Evolutionary conservation across 2,113 vertebrate species (phyloP), one percentile per base, ranked within the genome.

Genomic region (Oplegnathus fasciatus): DNA sequence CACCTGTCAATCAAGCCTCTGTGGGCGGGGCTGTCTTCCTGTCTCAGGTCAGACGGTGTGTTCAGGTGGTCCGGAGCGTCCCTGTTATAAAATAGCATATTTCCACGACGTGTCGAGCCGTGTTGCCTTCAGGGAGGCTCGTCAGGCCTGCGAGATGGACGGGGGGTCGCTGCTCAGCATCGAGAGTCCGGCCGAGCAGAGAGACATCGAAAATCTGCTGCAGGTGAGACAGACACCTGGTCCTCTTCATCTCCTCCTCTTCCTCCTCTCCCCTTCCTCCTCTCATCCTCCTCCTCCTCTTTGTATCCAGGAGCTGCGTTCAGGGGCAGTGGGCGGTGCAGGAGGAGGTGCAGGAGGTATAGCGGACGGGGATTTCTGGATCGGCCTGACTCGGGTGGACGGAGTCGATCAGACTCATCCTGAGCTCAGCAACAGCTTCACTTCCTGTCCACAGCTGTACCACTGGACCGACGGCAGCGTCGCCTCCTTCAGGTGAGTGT

Each of bases 301-400:
- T 42, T 17, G 34, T 18, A 42, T 67, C 8, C 81, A 93, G 92
- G 86, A 88, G 61, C 75, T 93, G 55, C 62, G 82, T 18, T 88
- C 86, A 26, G 90, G 92, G 2, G 91, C 89, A 0, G 90, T 90
- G 66, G 91, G 86, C 0, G 77, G 88, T 0, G 64, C 74, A 0
- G 70, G 55, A n/a, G 78, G 50, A 24, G 75, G 62, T 0, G 58
- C 52, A 24, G 78, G 71, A 0, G 86, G 97, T 0, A 95, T 98
- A 81, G 96, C 96, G 0, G 98, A 99, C 17, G 98, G 98, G 0
- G 98, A 99, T 70, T 99, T 99, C 95, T 99, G 98, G 98, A 99
- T 99, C 14, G 98, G 98, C 3, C 91, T 99, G 85, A 98, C 96
- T 85, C 96, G 98, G 15, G 94, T 85, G 2, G 96, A 96, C 0